These are phyloP conservation scores for Falco peregrinus DNA, from an alignment of 2,797 vertebrate genomes.

Conservation along the genomic window DNA sequence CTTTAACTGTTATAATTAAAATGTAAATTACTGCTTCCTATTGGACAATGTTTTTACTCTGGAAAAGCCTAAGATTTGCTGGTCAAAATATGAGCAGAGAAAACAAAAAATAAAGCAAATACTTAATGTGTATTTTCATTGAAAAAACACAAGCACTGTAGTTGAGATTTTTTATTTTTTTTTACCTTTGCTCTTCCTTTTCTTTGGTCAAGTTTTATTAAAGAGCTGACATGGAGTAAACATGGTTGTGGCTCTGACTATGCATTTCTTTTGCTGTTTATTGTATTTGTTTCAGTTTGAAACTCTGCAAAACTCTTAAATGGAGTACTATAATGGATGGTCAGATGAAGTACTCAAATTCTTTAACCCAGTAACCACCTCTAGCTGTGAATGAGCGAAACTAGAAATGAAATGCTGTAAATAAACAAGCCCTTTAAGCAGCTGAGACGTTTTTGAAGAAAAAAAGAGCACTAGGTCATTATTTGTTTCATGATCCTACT, in stretches of 20 bases:
- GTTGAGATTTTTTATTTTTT: neutral
- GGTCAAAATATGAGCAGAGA: neutral
- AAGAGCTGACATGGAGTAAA: neutral
- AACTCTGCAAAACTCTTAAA: neutral
- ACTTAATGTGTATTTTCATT: neutral
- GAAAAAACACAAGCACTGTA: neutral
- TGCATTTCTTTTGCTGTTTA: neutral
- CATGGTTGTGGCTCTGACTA: neutral
- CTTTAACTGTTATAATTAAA: neutral
- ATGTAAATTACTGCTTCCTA: neutral
- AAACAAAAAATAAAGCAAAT: neutral
- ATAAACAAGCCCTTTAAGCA: neutral
- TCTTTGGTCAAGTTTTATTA: conserved; percentile 6
- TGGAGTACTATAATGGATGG: neutral
- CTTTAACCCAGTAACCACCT: neutral
- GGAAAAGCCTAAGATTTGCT: neutral
- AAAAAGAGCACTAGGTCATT: neutral
- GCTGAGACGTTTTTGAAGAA: neutral
- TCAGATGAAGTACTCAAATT: neutral
- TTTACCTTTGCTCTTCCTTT: neutral
- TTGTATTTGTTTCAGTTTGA: neutral
- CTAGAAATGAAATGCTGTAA: neutral
- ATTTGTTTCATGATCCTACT: neutral
- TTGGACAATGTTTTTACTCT: neutral
- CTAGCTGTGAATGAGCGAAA: neutral